A percentile compares a stretch with the other conserved stretches of the same genome.
Conservation (phyloP, 1,140 invertebrate species). For the Platorchestia sp. region DNA sequence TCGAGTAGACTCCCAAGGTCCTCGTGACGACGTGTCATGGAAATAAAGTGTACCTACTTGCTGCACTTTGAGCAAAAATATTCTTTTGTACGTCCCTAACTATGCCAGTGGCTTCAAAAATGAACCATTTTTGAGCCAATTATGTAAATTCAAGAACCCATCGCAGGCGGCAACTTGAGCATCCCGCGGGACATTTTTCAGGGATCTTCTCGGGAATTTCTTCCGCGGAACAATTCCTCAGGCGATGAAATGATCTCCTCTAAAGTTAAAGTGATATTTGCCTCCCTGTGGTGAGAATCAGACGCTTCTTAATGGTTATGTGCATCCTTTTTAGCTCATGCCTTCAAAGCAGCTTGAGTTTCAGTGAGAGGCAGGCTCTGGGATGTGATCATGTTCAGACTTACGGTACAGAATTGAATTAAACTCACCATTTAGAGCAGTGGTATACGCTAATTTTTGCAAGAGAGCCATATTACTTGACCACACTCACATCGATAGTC, state of each 20-base stretch:
- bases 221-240: neutral
- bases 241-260: neutral
- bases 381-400: neutral
- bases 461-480: no score
- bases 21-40: neutral
- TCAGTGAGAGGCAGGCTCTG: neutral
- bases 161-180: neutral
- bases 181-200: neutral
- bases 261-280: neutral
- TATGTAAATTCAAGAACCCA: constrained; percentile 8
- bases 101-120: neutral
- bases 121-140: constrained; percentile 21
- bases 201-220: neutral
- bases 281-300: neutral
- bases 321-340: neutral
- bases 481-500: no score
- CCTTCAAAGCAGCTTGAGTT: neutral
- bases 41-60: neutral
- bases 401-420: neutral
- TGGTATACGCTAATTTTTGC: no score
- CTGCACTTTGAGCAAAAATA: neutral
- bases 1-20: neutral
- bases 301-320: neutral
- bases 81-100: neutral
- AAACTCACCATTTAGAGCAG: no score